Conservation (phyloP, 2,113 vertebrate species). For the Ifrita kowaldi region DNA sequence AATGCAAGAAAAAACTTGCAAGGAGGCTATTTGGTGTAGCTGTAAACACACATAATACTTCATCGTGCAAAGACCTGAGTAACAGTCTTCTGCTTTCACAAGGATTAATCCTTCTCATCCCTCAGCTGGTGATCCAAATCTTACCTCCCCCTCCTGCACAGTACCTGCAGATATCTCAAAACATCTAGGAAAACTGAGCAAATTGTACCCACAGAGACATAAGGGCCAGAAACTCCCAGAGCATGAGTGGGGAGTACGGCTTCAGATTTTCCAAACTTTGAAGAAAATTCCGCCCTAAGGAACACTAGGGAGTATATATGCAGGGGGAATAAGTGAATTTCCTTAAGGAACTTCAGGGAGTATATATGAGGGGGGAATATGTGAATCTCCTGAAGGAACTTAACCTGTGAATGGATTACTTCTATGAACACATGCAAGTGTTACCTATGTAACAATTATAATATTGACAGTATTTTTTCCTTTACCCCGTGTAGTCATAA, state of each 20-base stretch:
- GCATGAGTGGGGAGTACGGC: neutral
- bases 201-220: neutral
- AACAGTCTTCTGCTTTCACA: neutral
- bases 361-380: neutral
- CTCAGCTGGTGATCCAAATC: neutral
- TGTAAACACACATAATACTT: neutral
- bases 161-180: neutral
- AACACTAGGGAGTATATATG: neutral
- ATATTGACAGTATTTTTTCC: constrained; percentile 8
- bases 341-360: neutral
- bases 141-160: neutral
- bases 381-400: constrained; percentile 8
- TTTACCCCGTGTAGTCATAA: neutral
- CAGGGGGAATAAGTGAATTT: neutral
- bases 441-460: neutral
- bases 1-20: neutral
- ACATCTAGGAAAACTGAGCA: neutral
- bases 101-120: neutral
- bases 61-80: neutral
- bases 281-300: neutral
- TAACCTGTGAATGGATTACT: constrained; percentile 5
- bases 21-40: neutral
- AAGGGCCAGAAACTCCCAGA: neutral
- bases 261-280: neutral
- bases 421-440: neutral